A percentile compares a stretch with the other conserved stretches of the same genome.
Conservation (phyloP, 1,140 invertebrate genomes). For the Drosophila nigrodunni region DNA sequence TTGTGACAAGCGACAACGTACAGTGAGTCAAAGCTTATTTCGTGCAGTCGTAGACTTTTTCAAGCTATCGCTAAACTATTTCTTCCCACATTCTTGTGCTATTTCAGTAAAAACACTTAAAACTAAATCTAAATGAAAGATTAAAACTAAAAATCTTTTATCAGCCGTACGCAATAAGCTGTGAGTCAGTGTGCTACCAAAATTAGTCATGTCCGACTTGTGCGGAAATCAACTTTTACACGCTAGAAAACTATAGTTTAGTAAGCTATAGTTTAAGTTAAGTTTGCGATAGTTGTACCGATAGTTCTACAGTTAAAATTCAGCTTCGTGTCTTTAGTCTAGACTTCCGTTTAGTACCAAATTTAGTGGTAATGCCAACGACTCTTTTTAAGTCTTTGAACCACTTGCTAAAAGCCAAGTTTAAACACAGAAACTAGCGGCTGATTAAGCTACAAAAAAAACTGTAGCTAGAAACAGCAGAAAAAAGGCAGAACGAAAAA, state of each 20-base stretch:
- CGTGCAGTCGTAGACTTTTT: too few species aligned
- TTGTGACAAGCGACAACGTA: conserved; percentile 34
- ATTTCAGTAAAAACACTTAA: too few species aligned
- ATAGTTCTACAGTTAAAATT: too few species aligned
- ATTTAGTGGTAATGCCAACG: not conserved
- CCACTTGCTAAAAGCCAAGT: not conserved
- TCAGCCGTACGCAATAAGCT: too few species aligned
- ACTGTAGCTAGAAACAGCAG: not conserved
- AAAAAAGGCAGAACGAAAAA: not conserved
- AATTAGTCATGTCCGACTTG: conserved; percentile 58
- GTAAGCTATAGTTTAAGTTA: not conserved
- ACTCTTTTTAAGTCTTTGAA: not conserved
- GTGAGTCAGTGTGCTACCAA: conserved; percentile 26
- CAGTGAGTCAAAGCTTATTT: not conserved
- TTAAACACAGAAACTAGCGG: not conserved
- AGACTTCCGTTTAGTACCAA: not conserved
- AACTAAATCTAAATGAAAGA: too few species aligned
- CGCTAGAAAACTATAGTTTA: not conserved
- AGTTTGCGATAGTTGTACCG: not conserved
- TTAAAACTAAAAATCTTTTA: too few species aligned
- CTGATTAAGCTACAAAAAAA: conserved; percentile 6
- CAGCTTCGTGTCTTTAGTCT: too few species aligned
- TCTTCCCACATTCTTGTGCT: too few species aligned
- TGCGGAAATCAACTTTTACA: conserved; percentile 8
- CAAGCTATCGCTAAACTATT: not conserved